Evolutionary conservation across 2,888 invertebrate genomes (phyloP).

Genomic region (Coelinius sp.): DNA sequence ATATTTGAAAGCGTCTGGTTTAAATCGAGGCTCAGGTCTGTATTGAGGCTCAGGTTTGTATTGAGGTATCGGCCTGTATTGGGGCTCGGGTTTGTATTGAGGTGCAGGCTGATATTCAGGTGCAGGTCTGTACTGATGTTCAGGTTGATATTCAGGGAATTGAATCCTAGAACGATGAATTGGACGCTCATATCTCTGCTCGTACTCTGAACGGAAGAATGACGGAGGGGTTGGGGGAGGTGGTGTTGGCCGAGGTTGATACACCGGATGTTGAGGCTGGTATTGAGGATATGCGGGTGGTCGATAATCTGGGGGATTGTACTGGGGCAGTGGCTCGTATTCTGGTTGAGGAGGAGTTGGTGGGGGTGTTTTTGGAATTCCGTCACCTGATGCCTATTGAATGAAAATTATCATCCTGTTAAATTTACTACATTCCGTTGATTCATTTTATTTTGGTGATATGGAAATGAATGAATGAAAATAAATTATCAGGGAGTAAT

Average conservation of each 20-base stretch:
- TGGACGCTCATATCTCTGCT: constrained; percentile 50
- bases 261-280: constrained; percentile 43
- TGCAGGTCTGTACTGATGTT: constrained; percentile 72
- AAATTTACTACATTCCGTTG: neutral
- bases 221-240: constrained; percentile 57
- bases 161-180: constrained; percentile 39
- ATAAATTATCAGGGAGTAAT: too few relatives aligned
- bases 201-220: constrained; percentile 46
- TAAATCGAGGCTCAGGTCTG: constrained; percentile 12
- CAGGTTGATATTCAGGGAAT: constrained; percentile 70
- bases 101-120: constrained; percentile 66
- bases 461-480: neutral
- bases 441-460: neutral
- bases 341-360: constrained; percentile 71
- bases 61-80: constrained; percentile 8
- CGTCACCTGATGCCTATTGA: constrained; percentile 84
- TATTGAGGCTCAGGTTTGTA: constrained; percentile 49
- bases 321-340: constrained; percentile 61
- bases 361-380: constrained; percentile 73
- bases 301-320: constrained; percentile 64
- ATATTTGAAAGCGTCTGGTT: constrained; percentile 55
- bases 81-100: constrained; percentile 31
- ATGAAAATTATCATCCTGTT: constrained; percentile 54
- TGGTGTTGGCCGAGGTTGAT: constrained; percentile 3
- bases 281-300: constrained; percentile 50